Evolutionary conservation across 2,113 vertebrate genomes (phyloP).

Genomic region (human): GRCh38 chrX:80720501-80721000

Average conservation of each 20-base stretch:
- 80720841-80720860: background rate
- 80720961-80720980: constrained; percentile 5
- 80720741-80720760: background rate
- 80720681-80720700: background rate
- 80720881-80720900: background rate
- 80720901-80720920: background rate
- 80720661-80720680: background rate
- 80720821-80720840: background rate
- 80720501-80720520: background rate
- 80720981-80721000: background rate
- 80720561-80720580: background rate
- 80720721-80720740: background rate
- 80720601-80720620: background rate
- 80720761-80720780: background rate
- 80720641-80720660: background rate
- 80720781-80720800: background rate
- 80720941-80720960: background rate
- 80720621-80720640: background rate
- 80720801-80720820: background rate
- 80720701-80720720: background rate
- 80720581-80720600: background rate
- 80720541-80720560: background rate
- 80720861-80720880: background rate
- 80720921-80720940: background rate
- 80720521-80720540: background rate